Evolutionary conservation across 2,113 vertebrate genomes (phyloP).

Genomic region (Montifringilla adamsi): DNA sequence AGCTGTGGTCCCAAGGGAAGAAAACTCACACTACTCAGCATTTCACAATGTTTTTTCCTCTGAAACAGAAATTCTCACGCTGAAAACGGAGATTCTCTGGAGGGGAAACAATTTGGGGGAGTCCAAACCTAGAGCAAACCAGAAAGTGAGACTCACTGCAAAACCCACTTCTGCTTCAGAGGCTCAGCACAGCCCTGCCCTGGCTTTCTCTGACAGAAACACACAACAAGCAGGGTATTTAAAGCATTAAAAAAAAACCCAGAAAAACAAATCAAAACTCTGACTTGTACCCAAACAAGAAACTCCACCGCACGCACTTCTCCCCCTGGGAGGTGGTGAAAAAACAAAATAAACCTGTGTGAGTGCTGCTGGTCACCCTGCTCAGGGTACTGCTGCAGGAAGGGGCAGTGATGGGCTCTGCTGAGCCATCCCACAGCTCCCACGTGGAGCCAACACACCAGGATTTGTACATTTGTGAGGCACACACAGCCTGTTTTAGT

Average conservation of each 20-base stretch:
- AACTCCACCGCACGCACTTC: background rate
- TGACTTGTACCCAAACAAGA: background rate
- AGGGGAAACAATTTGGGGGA: background rate
- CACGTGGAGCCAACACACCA: rapidly evolving
- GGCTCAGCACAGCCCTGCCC: background rate
- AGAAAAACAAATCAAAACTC: too few species aligned
- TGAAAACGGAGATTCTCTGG: background rate
- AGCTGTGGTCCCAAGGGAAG: background rate
- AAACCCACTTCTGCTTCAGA: constrained; percentile 20
- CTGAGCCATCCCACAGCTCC: background rate
- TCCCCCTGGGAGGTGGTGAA: background rate
- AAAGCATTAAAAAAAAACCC: background rate
- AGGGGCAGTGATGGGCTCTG: background rate
- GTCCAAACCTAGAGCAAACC: background rate
- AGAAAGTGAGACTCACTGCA: background rate
- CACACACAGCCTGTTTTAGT: background rate
- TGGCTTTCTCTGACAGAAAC: background rate
- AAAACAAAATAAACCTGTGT: rapidly evolving
- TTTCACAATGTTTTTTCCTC: background rate
- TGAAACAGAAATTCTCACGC: background rate
- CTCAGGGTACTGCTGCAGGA: background rate
- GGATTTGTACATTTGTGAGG: background rate
- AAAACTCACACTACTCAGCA: background rate
- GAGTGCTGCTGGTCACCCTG: background rate
- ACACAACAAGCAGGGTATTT: background rate